These are phyloP conservation scores for Apamea crenata DNA, from an alignment of 2,888 invertebrate species.

Conservation along the genomic window DNA sequence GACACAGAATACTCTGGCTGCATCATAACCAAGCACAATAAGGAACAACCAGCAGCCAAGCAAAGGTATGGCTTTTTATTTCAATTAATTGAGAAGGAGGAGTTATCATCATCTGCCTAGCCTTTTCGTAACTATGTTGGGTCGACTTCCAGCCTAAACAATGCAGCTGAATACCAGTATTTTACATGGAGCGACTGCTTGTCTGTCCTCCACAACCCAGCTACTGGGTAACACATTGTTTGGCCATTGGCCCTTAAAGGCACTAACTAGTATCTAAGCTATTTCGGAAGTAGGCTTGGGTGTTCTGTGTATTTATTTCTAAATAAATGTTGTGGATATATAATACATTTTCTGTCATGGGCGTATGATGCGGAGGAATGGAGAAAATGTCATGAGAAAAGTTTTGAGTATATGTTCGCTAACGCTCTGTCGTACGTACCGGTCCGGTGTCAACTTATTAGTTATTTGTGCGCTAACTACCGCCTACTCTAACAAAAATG, in stretches of 20 bases:
- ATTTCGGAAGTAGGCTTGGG: neutral
- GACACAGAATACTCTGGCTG: slow-evolving; percentile 92
- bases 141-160: neutral
- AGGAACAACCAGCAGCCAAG: slow-evolving; percentile 83
- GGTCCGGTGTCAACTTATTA: no score
- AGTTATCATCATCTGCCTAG: neutral
- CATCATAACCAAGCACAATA: slow-evolving; percentile 83
- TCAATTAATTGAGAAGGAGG: neutral
- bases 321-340: neutral
- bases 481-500: no score
- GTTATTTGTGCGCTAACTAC: no score
- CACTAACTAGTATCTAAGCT: neutral
- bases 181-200: neutral
- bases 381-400: neutral
- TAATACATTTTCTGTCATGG: neutral
- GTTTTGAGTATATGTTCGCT: no score
- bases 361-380: neutral
- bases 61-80: slow-evolving; percentile 72
- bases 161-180: neutral
- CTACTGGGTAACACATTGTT: neutral
- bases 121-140: neutral
- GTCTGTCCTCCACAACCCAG: neutral
- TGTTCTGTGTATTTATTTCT: neutral
- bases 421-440: no score
- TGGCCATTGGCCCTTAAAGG: neutral